A percentile compares a stretch with the other conserved stretches of the same genome.
Conservation (phyloP, 2,888 invertebrate species). For the Drosophila affinis region DNA sequence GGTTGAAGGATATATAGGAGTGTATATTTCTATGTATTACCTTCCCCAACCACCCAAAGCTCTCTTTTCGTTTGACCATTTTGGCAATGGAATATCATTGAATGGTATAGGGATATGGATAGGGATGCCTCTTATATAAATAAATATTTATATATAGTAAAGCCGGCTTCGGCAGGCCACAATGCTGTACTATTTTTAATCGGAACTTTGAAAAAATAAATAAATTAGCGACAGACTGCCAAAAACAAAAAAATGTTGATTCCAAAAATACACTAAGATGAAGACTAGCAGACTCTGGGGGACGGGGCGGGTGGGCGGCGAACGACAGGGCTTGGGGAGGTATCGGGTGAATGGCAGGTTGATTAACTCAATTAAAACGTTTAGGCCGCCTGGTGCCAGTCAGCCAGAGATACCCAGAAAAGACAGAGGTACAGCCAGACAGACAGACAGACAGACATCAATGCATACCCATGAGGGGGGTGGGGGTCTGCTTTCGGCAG, state of each 20-base stretch:
- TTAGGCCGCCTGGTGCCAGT: constrained; percentile 60
- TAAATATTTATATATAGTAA: background rate
- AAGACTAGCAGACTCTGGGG: background rate
- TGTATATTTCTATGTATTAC: too few relatives aligned
- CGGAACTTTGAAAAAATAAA: constrained; percentile 52
- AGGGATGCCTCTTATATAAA: background rate
- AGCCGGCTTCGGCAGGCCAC: background rate
- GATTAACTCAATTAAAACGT: constrained; percentile 70
- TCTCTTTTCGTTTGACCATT: too few relatives aligned
- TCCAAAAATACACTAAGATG: constrained; percentile 62
- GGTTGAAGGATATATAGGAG: too few relatives aligned
- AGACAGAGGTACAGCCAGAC: constrained; percentile 9
- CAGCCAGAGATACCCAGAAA: constrained; percentile 22
- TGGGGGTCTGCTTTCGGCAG: constrained; percentile 33
- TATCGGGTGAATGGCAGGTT: constrained; percentile 42
- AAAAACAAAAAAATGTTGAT: constrained; percentile 41
- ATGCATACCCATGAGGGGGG: background rate
- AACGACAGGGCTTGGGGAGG: background rate
- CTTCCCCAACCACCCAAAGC: too few relatives aligned
- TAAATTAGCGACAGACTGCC: constrained; percentile 61
- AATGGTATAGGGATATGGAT: too few relatives aligned
- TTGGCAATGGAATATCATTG: too few relatives aligned
- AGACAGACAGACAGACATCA: constrained; percentile 19
- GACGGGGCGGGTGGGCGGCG: background rate
- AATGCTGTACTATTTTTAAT: constrained; percentile 63